phyloP scores from a whole-genome alignment of 2,888 invertebrate genomes.

The Drosophila bunnanda region DNA sequence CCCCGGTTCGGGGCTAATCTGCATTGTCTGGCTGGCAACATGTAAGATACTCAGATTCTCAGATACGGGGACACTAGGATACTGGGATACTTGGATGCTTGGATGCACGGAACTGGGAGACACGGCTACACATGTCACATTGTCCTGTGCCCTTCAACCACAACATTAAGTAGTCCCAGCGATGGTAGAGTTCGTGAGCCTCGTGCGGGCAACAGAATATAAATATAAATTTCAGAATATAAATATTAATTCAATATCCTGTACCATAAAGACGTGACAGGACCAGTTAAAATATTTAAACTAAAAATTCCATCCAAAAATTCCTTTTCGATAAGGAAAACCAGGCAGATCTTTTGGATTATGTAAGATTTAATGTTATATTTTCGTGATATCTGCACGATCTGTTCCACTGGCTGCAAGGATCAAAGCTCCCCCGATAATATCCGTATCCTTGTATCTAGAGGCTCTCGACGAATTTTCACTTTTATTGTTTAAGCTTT shows the following conservation, averaged over 20 bases:
- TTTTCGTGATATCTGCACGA: background rate
- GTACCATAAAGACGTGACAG: background rate
- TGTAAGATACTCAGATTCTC: constrained; percentile 25
- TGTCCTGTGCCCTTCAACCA: constrained; percentile 53
- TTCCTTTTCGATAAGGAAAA: no score
- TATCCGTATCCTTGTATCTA: constrained; percentile 60
- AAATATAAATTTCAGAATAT: background rate
- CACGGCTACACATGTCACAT: constrained; percentile 48
- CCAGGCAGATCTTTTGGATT: background rate
- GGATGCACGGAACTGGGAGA: constrained; percentile 19
- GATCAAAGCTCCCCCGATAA: constrained; percentile 57
- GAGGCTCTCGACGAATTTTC: constrained; percentile 69
- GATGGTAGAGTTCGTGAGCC: constrained; percentile 13
- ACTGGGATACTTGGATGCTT: constrained; percentile 23
- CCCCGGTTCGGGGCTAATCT: constrained; percentile 59
- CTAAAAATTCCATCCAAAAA: no score
- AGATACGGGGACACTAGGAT: constrained; percentile 28
- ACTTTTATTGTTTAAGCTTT: constrained; percentile 80
- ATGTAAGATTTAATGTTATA: background rate
- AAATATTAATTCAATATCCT: background rate
- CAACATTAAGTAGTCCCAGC: constrained; percentile 47
- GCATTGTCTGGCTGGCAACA: constrained; percentile 60
- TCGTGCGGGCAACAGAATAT: background rate
- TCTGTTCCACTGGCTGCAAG: background rate
- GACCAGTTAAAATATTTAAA: background rate